phyloP scores from a whole-genome alignment of 2,888 invertebrate species.

The Meiosimyza platycephala region DNA sequence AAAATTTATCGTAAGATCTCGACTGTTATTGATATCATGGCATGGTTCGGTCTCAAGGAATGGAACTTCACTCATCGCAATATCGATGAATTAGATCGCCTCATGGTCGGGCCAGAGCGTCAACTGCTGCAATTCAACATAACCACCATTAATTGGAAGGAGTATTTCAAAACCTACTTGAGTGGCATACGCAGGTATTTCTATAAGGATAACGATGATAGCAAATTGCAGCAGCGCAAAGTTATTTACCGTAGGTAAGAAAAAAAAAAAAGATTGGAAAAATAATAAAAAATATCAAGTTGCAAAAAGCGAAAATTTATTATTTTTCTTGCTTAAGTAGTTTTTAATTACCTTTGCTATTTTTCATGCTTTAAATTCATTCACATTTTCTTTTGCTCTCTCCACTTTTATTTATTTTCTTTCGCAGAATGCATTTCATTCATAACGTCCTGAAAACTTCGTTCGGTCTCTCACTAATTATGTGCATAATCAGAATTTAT shows the following conservation, averaged over 20 bases:
- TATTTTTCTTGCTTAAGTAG: conserved; percentile 45
- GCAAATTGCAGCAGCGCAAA: conserved; percentile 61
- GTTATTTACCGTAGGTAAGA: conserved; percentile 64
- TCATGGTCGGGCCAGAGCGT: conserved; percentile 53
- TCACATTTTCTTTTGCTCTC: conserved; percentile 21
- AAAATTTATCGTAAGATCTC: conserved; percentile 65
- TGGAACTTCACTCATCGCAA: conserved; percentile 66
- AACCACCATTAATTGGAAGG: conserved; percentile 74
- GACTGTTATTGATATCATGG: conserved; percentile 67
- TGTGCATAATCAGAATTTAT: conserved; percentile 61
- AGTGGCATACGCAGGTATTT: conserved; percentile 76
- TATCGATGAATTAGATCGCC: conserved; percentile 62
- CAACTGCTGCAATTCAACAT: conserved; percentile 71
- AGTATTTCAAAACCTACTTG: conserved; percentile 75
- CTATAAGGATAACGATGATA: conserved; percentile 75
- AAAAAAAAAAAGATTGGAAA: neutral
- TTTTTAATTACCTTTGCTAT: conserved; percentile 47
- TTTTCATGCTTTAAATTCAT: conserved; percentile 20
- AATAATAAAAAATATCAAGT: neutral
- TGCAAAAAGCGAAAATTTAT: neutral
- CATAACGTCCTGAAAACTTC: conserved; percentile 64
- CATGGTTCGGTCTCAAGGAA: conserved; percentile 66
- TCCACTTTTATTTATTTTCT: conserved; percentile 38
- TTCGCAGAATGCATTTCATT: conserved; percentile 57
- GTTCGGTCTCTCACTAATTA: conserved; percentile 62